Base-by-base conservation (phyloP, 1,140 invertebrate species). In the Pseudomyrmex concolor region DNA sequence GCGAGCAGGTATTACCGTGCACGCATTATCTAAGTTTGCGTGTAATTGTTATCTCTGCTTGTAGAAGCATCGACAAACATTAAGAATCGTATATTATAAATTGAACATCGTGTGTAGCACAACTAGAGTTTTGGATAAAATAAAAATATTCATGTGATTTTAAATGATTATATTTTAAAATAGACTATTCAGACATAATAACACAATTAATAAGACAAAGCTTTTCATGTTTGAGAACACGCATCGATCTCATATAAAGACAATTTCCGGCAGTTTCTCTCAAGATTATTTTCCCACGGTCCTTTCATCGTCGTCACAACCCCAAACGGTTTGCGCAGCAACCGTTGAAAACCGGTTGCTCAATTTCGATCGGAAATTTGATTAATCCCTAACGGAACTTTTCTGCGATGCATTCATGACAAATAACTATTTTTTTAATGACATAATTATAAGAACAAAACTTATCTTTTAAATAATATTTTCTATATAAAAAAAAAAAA, bases 311-410 rank as follows among this genome's bases (percentile, higher is more conserved):
- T 19, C n/a, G 13, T 17, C 43, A 43, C 62, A 34, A 64, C 19
- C 62, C 25, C 45, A 76, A 64, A 76, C 59, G 19, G 9, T 67
- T 77, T 19, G 48, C 54, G 2, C 62, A 77, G 13, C 50, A 51
- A 22, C 60, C 25, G 51, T 13, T 19, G 62, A 67, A 67, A 77
- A 77, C 62, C 73, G 62, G 73, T 77, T 77, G 34, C 54, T 2
- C 73, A 25, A 67, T 67, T 77, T 77, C 62, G 25, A 77, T 63
- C 62, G 73, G 73, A 77, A 77, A 67, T 45, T 77, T 22, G 48
- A 34, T 5, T 13, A 9, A 77, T 54, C n/a, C 25, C 48, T 62
- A 77, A 67, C 50, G n/a, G n/a, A 10, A 19, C 12, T 77, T 17
- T 51, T 51, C 7, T 25, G n/a, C 17, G 48, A 77, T 9, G 15